Base-by-base conservation (phyloP, 2,113 vertebrate genomes). In the Dendropsophus ebraccatus region DNA sequence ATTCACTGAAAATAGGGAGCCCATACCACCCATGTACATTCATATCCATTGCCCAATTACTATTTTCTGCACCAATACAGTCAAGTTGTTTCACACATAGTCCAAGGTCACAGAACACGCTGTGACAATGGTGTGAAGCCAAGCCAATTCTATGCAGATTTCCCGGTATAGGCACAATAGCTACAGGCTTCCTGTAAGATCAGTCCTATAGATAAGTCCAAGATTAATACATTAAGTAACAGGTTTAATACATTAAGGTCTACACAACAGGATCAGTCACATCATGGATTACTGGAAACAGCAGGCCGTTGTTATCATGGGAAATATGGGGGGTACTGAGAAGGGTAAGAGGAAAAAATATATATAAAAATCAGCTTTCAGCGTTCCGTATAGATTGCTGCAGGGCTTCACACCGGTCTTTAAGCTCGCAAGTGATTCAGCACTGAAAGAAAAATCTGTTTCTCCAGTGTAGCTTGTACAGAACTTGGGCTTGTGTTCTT, bases 381-480 rank as follows among this genome's bases (percentile, higher is more conserved):
- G 50, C 30, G 35, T 70, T 41, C 60, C 52, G 45, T 69, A 69
- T 32, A 13, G 28, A 56, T 54, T 65, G 45, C 30, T 49, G 62
- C 25, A n/a, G 37, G 30, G 7, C 28, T 78, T 79, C 52, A 50
- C 77, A 60, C 52, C 65, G 70, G 49, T 78, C 54, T 25, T 49
- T 45, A 28, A 49, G 73, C 54, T 65, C 37, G 62, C 58, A 58
- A 52, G 73, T 67, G 52, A 41, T 58, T 84, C 35, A 62, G n/a
- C 54, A 45, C 41, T 84, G 56, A 84, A 84, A 84, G 83, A 84
- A 76, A 84, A 49, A 75, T 45, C 60, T 85, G 73, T 67, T 85
- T 54, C 58, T 77, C 56, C 56, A 32, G 82, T 41, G 47, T 17
- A 35, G 84, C 60, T 69, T 70, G 65, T 65, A 69, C 45, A 79